Base-by-base conservation (phyloP, 2,113 vertebrate species). In the Hyaena hyaena region DNA sequence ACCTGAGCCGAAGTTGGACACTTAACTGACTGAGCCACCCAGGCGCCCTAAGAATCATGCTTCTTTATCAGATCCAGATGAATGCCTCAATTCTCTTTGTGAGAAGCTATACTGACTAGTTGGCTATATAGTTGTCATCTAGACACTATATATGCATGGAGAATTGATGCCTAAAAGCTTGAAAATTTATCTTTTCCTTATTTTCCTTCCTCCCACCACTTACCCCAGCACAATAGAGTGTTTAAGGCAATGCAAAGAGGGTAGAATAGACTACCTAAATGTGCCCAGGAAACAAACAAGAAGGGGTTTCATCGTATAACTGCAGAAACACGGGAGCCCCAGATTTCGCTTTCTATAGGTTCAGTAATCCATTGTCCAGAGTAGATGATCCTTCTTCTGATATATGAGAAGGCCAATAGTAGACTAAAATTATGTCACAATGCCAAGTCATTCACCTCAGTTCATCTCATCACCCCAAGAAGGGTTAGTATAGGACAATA, bases 181-280 rank as follows among this genome's bases (percentile, higher is more conserved):
- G 74, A 81, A 48, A 55, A 82, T 80, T 92, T 74, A 66, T 87
- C 61, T 87, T 94, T 87, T 31, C 86, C 96, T 98, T 88, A 74
- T 87, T 95, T 97, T 88, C 77, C 73, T 91, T 77, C 87, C 82
- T 97, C 80, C 92, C 50, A 90, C 84, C 81, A 80, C 93, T 66
- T 93, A 43, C 58, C 23, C 88, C 65, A 94, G 84, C 58, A 88
- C 61, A 85, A 94, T 11, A 74, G 82, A 76, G 93, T 92, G 39
- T 88, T 95, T 74, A 90, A 96, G 48, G 90, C 50, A 93, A 95
- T 93, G 83, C 89, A 92, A 96, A 95, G 50, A 85, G n/a, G 93
- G 83, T 93, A 97, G 83, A 97, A 96, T 88, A 96, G 81, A 88
- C 92, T 68, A 90, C 90, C 93, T 97, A 97, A 89, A 95, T 69